A percentile compares a stretch with the other conserved stretches of the same genome.
phyloP scores from a whole-genome alignment of 2,113 vertebrate genomes.

The Aspiorhynchus laticeps region DNA sequence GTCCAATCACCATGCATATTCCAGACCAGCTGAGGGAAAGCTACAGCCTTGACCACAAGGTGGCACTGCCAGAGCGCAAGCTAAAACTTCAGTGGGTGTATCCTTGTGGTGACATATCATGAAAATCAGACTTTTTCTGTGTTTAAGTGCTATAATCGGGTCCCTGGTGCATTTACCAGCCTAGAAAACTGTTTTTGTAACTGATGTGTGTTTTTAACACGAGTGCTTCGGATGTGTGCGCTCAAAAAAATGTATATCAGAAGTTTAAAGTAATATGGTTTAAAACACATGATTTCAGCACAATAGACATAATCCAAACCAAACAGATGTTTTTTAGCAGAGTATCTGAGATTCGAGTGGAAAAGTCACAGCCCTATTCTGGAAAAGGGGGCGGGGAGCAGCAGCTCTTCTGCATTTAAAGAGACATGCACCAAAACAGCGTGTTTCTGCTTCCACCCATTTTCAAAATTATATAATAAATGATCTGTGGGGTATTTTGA shows the following conservation, averaged over 20 bases:
- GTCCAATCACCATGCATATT: conserved; percentile 86
- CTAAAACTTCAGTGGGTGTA: conserved; percentile 94
- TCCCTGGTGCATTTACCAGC: too few relatives aligned
- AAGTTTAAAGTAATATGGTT: too few relatives aligned
- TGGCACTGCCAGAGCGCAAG: conserved; percentile 77
- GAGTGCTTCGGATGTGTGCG: too few relatives aligned
- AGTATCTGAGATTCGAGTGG: too few relatives aligned
- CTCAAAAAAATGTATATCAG: too few relatives aligned
- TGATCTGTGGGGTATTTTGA: background rate
- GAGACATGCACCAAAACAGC: background rate
- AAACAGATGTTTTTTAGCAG: too few relatives aligned
- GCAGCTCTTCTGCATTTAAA: background rate
- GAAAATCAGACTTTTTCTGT: too few relatives aligned
- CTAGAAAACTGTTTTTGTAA: too few relatives aligned
- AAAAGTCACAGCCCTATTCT: background rate
- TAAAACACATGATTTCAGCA: too few relatives aligned
- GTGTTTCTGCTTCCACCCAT: background rate
- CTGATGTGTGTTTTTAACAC: too few relatives aligned
- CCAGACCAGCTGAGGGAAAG: conserved; percentile 76
- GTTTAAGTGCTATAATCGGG: too few relatives aligned
- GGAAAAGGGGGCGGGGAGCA: background rate
- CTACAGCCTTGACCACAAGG: conserved; percentile 83
- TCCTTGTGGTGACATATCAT: conserved; percentile 70
- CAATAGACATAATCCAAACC: too few relatives aligned
- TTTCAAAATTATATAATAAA: background rate